Evolutionary conservation across 2,888 invertebrate genomes (phyloP).

Genomic region (Erynnis tages): DNA sequence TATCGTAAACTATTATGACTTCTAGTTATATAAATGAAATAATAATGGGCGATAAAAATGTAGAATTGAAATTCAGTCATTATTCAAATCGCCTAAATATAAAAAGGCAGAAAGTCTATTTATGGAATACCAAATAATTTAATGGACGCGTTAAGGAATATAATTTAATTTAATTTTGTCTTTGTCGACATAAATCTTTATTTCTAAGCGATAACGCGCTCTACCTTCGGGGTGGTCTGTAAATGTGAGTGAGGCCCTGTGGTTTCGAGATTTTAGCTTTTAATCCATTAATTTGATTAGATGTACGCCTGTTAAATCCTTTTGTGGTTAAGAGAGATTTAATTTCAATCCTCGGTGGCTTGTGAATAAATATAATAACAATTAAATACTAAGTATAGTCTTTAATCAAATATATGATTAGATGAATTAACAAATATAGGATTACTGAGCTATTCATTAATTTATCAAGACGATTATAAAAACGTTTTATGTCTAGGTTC

Average conservation of each 20-base stretch:
- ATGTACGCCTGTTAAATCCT: conserved; percentile 31
- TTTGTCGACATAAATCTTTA: conserved; percentile 39
- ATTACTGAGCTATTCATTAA: no score
- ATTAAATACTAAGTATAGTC: no score
- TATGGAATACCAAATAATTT: neutral
- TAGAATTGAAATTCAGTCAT: conserved; percentile 9
- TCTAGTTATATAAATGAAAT: no score
- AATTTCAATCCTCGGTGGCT: neutral
- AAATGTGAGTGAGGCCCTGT: conserved; percentile 24
- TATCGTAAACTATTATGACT: no score
- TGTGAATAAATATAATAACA: neutral
- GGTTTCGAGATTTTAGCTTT: conserved; percentile 25
- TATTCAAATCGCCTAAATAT: conserved; percentile 4
- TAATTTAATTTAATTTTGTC: conserved; percentile 25
- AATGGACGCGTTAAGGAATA: neutral
- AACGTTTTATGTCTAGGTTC: no score
- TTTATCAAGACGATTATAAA: no score
- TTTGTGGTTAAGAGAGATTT: no score
- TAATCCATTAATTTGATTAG: conserved; percentile 33
- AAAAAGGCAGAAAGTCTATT: neutral
- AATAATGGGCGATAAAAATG: neutral
- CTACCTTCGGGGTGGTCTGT: conserved; percentile 41
- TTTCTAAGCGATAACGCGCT: conserved; percentile 33
- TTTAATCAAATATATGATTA: no score
- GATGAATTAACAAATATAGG: no score